These are phyloP conservation scores for Drosophila anomelani DNA, from an alignment of 2,888 invertebrate species.

Conservation along the genomic window DNA sequence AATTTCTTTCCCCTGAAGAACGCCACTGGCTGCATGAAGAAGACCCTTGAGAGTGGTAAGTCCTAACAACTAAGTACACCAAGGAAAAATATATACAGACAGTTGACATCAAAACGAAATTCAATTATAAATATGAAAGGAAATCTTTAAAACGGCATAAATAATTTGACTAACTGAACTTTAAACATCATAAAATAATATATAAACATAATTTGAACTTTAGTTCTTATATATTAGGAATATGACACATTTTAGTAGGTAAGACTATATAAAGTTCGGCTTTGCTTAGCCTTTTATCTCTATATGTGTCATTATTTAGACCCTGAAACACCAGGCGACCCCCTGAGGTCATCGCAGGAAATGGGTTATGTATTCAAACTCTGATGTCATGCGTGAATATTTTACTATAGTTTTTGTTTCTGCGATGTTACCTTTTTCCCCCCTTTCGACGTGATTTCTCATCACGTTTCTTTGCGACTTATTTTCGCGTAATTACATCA, in stretches of 20 bases:
- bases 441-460: conserved; percentile 28
- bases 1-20: conserved; percentile 73
- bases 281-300: neutral
- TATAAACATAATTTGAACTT: too few species aligned
- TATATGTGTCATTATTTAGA: neutral
- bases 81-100: neutral
- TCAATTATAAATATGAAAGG: too few species aligned
- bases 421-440: conserved; percentile 18
- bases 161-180: neutral
- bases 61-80: neutral
- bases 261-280: neutral
- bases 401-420: conserved; percentile 1
- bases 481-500: conserved; percentile 52
- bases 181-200: too few species aligned
- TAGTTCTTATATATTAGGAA: too few species aligned
- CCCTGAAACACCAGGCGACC: neutral
- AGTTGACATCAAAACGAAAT: neutral
- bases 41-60: conserved; percentile 82
- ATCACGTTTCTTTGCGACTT: conserved; percentile 30
- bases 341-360: conserved; percentile 59
- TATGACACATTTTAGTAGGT: neutral
- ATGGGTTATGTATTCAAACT: conserved; percentile 12
- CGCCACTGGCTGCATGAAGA: conserved; percentile 84
- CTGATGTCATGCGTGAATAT: conserved; percentile 47
- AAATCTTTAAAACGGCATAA: too few species aligned